phyloP scores from a whole-genome alignment of 2,113 vertebrate species.

The Pituophis catenifer region DNA sequence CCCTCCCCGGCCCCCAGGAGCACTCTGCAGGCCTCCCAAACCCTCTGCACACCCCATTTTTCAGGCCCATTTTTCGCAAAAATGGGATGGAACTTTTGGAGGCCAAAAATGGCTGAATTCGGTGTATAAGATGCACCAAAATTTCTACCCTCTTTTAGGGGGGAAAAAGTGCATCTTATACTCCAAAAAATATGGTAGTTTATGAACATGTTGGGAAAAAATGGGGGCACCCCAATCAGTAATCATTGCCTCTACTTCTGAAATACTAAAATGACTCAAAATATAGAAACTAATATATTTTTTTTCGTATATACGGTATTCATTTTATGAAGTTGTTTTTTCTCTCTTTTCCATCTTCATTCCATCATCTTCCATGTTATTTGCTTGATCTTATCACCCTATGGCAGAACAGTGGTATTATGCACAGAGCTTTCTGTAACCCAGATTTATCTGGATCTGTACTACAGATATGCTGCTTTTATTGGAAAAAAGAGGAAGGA shows the following conservation, averaged over 20 bases:
- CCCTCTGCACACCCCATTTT: no score
- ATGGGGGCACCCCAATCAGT: background rate
- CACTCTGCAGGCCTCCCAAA: no score
- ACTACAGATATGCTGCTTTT: background rate
- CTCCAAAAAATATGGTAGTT: no score
- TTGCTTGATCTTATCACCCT: background rate
- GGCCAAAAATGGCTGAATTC: no score
- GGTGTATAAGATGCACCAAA: no score
- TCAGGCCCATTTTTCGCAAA: no score
- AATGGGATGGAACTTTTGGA: no score
- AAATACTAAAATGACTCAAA: background rate
- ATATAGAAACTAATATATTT: background rate
- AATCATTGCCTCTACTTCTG: background rate
- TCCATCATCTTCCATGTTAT: background rate
- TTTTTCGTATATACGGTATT: background rate
- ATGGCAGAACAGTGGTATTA: background rate
- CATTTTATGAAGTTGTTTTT: background rate
- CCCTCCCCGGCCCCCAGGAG: no score
- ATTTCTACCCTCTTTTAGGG: no score
- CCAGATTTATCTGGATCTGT: background rate
- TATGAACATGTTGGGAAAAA: background rate
- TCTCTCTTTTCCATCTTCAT: background rate
- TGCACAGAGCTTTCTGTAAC: background rate
- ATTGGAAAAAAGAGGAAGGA: background rate
- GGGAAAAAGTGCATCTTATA: no score